Base-by-base conservation (phyloP, 2,797 vertebrate species). In the Melanotaenia pygmaea region DNA sequence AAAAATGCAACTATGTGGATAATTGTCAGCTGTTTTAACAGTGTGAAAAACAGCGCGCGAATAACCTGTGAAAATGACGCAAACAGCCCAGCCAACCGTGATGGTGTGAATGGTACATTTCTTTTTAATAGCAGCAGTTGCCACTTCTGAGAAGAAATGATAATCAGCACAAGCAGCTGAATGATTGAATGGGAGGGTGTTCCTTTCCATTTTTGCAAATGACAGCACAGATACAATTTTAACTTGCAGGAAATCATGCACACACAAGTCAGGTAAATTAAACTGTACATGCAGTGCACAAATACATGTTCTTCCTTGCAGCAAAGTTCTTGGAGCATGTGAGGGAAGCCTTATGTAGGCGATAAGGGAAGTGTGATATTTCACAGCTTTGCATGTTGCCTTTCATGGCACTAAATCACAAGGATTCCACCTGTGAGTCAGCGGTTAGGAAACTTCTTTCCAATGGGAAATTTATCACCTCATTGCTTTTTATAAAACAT, bases 311-410 rank as follows among this genome's bases (percentile, higher is more conserved):
- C 68, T 37, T 60, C 58, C 59, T 54, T 78, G 59, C 57, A 74
- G 80, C 60, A 70, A 65, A 70, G 80, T 66, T 28, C 77, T 82
- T 76, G 75, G 50, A 72, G 79, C 79, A 83, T 80, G 77, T 70
- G 83, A 92, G 91, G 89, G 84, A 93, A 86, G 84, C 89, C 91
- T 68, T 12, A 72, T 57, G 88, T 79, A 12, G 76, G 80, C 73
- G 70, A 83, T 59, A 34, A 84, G 82, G 83, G 89, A 86, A 74
- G 84, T 90, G 92, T 82, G 89, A 93, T 80, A 83, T 86, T 79
- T 90, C 85, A 84, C 90, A 88, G 63, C 80, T 87, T 66, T 67
- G 61, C 68, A 43, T 69, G 58, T 65, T 66, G 69, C 75, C 74
- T 70, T 68, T 71, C 73, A 72, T 65, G 64, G 70, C 80, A 24